Evolutionary conservation across 2,797 vertebrate species (phyloP).

Genomic region (Sebastes glaucus): DNA sequence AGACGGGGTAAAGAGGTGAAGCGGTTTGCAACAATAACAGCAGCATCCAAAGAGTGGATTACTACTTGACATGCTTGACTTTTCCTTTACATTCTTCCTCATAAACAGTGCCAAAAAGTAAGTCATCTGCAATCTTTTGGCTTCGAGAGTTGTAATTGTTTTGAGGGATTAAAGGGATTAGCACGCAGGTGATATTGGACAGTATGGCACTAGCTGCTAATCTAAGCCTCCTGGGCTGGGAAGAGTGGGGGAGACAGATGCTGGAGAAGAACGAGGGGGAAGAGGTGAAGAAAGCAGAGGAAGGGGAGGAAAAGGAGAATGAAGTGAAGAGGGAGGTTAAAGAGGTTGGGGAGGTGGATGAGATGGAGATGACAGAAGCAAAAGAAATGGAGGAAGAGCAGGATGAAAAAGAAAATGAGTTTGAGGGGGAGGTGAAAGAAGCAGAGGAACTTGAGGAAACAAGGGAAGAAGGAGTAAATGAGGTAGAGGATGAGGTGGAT

Average conservation of each 20-base stretch:
- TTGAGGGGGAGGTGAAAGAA: background rate
- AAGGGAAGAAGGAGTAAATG: background rate
- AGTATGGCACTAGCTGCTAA: conserved; percentile 42
- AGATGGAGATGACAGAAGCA: background rate
- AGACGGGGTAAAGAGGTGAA: conserved; percentile 13
- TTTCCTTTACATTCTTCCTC: background rate
- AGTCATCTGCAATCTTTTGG: background rate
- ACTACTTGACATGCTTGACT: background rate
- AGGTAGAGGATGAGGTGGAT: background rate
- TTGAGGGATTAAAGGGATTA: background rate
- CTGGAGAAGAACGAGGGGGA: background rate
- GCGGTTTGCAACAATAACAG: conserved; percentile 20
- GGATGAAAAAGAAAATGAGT: background rate
- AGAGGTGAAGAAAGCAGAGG: background rate
- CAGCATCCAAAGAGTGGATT: conserved; percentile 1
- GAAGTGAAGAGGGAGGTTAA: background rate
- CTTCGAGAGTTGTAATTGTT: background rate
- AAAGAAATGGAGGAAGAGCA: background rate
- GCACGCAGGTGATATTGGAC: background rate
- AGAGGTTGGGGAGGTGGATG: background rate
- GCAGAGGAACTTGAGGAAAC: background rate
- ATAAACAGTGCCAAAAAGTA: conserved; percentile 1
- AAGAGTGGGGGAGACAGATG: conserved; percentile 22
- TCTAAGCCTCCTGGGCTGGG: conserved; percentile 1
- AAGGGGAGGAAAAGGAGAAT: background rate